phyloP scores from a whole-genome alignment of 2,797 vertebrate genomes.

The Podargus strigoides region DNA sequence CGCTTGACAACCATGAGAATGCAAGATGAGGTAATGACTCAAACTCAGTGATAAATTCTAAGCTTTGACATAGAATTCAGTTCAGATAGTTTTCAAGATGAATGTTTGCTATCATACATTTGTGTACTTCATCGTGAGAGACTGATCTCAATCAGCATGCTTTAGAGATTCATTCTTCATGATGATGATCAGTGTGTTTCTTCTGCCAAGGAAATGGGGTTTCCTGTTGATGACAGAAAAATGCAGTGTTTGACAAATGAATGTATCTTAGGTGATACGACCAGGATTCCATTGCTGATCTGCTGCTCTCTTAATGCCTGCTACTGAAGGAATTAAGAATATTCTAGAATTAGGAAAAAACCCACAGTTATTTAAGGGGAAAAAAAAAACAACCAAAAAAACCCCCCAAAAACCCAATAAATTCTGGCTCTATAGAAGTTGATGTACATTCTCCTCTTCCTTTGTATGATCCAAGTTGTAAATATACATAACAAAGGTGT shows the following conservation, averaged over 20 bases:
- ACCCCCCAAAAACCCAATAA: not conserved
- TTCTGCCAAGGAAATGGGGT: not conserved
- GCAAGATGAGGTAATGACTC: slow-evolving; percentile 85
- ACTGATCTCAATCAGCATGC: not conserved
- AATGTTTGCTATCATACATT: accelerated
- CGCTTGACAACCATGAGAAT: slow-evolving; percentile 75
- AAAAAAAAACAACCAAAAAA: not conserved
- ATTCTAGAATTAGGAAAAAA: not conserved
- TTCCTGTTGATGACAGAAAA: not conserved
- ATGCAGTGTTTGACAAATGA: not conserved
- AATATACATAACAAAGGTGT: not conserved
- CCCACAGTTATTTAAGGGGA: not conserved
- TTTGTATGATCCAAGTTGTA: not conserved
- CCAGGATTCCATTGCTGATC: not conserved
- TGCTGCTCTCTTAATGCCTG: not conserved
- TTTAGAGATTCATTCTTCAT: not conserved
- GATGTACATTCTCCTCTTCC: not conserved
- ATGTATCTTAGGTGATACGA: not conserved
- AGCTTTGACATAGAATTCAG: not conserved
- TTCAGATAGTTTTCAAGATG: not conserved
- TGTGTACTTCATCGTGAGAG: not conserved
- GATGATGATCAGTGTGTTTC: not conserved
- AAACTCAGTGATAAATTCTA: not conserved
- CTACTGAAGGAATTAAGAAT: not conserved
- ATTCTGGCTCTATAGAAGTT: not conserved